These are phyloP conservation scores for Sebastes elongatus DNA, from an alignment of 2,797 vertebrate genomes.

Conservation along the genomic window DNA sequence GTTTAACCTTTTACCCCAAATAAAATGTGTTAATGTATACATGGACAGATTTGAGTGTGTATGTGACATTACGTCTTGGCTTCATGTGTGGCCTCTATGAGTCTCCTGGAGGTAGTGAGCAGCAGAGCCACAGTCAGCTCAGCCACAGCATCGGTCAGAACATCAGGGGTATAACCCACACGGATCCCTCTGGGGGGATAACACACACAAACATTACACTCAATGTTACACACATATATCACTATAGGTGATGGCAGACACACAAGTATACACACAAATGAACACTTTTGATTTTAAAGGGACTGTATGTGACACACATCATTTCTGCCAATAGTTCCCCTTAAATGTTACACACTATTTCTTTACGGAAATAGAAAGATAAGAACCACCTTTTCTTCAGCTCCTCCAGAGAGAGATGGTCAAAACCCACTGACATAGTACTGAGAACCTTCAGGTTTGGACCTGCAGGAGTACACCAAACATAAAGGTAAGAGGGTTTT, in stretches of 20 bases:
- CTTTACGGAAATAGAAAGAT: background rate
- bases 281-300: background rate
- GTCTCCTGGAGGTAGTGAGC: slow-evolving; percentile 85
- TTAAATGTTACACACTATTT: too few relatives aligned
- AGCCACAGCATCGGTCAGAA: slow-evolving; percentile 82
- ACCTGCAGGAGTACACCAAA: slow-evolving; percentile 62
- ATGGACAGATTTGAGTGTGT: background rate
- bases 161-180: slow-evolving; percentile 84
- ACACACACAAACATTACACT: background rate
- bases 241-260: background rate
- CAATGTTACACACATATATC: background rate
- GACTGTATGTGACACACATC: too few relatives aligned
- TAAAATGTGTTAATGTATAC: background rate
- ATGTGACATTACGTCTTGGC: slow-evolving; percentile 75
- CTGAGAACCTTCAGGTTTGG: slow-evolving; percentile 80
- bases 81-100: slow-evolving; percentile 84
- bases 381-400: slow-evolving; percentile 78
- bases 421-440: slow-evolving; percentile 83
- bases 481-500: background rate
- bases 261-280: background rate
- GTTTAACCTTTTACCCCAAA: background rate
- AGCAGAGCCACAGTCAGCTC: slow-evolving; percentile 84
- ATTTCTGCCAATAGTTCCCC: too few relatives aligned
- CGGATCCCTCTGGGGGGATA: slow-evolving; percentile 79
- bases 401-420: slow-evolving; percentile 76